Evolutionary conservation across 1,140 invertebrate species (phyloP).

Genomic region (Neotoxoptera formosana): DNA sequence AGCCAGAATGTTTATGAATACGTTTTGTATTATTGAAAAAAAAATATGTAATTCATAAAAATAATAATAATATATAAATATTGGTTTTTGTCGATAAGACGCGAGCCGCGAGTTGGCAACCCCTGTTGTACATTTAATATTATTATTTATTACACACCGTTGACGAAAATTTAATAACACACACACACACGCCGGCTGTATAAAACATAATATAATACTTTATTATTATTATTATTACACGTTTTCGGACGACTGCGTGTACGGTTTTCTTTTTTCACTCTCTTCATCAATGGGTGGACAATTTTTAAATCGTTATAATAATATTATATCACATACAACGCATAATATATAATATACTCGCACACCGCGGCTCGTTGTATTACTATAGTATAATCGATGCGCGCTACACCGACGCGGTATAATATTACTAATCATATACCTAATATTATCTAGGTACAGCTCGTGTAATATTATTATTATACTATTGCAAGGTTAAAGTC

Average conservation of each 20-base stretch:
- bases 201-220: not conserved
- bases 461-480: not conserved
- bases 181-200: not conserved
- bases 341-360: not conserved
- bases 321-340: too few relatives aligned
- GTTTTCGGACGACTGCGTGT: not conserved
- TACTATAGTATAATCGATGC: not conserved
- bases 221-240: not conserved
- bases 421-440: slow-evolving; percentile 8
- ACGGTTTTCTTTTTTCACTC: not conserved
- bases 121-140: too few relatives aligned
- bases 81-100: too few relatives aligned
- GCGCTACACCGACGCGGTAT: too few relatives aligned
- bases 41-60: too few relatives aligned
- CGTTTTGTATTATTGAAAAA: too few relatives aligned
- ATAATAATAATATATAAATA: too few relatives aligned
- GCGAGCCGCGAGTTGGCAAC: too few relatives aligned
- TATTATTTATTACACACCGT: not conserved
- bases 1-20: too few relatives aligned
- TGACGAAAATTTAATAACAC: slow-evolving; percentile 30
- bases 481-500: not conserved
- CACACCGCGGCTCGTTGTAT: not conserved
- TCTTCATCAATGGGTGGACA: not conserved
- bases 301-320: slow-evolving; percentile 7
- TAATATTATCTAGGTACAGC: not conserved